phyloP scores from a whole-genome alignment of 2,888 invertebrate species.

The Diaprepes abbreviatus region DNA sequence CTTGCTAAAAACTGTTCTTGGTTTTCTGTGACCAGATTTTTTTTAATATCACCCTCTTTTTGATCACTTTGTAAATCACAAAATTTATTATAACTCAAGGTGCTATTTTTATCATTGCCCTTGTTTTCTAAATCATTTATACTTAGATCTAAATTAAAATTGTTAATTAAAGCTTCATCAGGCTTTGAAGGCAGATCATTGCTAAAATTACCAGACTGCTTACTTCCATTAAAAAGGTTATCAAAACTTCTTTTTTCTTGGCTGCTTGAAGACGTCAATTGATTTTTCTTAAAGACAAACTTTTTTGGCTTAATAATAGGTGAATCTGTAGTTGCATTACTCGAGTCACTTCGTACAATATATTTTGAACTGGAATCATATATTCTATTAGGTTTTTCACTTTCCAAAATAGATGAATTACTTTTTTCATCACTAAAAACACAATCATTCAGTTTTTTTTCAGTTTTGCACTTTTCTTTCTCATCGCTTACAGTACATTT shows the following conservation, averaged over 20 bases:
- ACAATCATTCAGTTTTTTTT: neutral
- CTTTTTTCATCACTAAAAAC: neutral
- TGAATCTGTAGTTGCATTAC: slow-evolving; percentile 15
- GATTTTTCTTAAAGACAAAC: slow-evolving; percentile 54
- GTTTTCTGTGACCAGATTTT: neutral
- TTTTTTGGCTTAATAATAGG: slow-evolving; percentile 50
- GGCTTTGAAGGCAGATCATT: neutral
- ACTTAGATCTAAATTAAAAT: neutral
- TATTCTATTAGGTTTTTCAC: neutral
- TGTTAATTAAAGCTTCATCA: neutral
- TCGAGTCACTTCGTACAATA: neutral
- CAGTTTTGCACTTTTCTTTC: too few species aligned
- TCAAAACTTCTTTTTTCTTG: slow-evolving; percentile 27
- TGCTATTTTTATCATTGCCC: too few species aligned
- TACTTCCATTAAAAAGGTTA: slow-evolving; percentile 19
- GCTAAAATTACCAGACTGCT: neutral
- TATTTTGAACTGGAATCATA: too few species aligned
- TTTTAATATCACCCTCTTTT: neutral
- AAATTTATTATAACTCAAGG: neutral
- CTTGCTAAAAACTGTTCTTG: neutral
- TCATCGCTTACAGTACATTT: neutral
- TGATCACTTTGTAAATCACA: neutral
- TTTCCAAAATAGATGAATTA: neutral
- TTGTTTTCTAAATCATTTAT: too few species aligned
- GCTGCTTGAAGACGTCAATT: slow-evolving; percentile 32